phyloP scores from a whole-genome alignment of 2,888 invertebrate genomes.

The Ctenicera cuprea region DNA sequence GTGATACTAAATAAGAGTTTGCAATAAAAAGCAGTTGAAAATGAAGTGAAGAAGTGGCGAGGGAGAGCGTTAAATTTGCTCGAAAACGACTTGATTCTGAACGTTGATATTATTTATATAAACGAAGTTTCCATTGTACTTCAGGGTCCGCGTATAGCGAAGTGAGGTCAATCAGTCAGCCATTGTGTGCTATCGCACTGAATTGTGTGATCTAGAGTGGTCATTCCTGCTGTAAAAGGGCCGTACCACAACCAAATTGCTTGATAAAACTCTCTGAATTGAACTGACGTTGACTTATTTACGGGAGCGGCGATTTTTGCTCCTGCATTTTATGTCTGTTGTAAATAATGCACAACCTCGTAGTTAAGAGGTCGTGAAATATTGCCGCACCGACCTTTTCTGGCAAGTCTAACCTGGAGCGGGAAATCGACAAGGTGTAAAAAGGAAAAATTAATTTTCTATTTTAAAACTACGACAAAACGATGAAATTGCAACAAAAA shows the following conservation, averaged over 20 bases:
- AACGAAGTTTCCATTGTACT: conserved; percentile 51
- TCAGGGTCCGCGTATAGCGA: conserved; percentile 42
- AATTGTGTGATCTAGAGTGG: conserved; percentile 54
- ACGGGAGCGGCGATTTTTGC: conserved; percentile 42
- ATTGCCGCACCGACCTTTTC: conserved; percentile 13
- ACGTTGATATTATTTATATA: conserved; percentile 53
- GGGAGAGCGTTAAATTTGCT: conserved; percentile 44
- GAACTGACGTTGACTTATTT: conserved; percentile 62
- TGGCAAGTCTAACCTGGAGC: not conserved
- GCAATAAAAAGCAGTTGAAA: conserved; percentile 39
- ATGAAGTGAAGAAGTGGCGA: conserved; percentile 33
- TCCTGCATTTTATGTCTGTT: conserved; percentile 47
- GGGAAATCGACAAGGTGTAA: not conserved
- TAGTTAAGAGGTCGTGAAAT: conserved; percentile 34
- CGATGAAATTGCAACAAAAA: no score
- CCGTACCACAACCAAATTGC: conserved; percentile 57
- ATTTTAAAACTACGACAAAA: not conserved
- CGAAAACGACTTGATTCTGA: conserved; percentile 48
- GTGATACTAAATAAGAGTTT: not conserved
- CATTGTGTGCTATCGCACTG: conserved; percentile 51
- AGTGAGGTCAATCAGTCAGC: conserved; percentile 53
- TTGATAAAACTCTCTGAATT: conserved; percentile 61
- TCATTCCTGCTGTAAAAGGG: conserved; percentile 53
- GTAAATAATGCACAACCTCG: conserved; percentile 37
- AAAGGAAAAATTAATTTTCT: not conserved